Evolutionary conservation across 2,888 invertebrate genomes (phyloP), one percentile per base, ranked within the genome.

Genomic region (Platerodrilus igneus): DNA sequence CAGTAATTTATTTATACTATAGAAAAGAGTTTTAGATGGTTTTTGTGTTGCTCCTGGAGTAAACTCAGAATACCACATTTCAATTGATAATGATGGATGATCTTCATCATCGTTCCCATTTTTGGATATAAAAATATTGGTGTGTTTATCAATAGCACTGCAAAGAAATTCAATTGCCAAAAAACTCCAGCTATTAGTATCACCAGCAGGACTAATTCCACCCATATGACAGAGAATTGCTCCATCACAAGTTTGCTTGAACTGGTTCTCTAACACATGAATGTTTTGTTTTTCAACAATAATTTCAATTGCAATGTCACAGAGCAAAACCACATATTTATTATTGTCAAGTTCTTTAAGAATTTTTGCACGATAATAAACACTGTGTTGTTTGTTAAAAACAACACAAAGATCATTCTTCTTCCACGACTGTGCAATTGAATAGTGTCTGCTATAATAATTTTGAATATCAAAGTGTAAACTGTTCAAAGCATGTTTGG

Each of bases 121-220:
- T 35, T 47, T 48, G 10, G 50, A 46, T 21, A 58, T 44, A 27
- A 34, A 50, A 16, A 53, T 36, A 15, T 50, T 40, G n/a, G 11
- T 15, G 7, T 45, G n/a, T 13, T 36, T 46, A 6, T 37, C 23
- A 13, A 56, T 39, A 4, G 48, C 9, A 13, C 55, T 53, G 9
- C 41, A 44, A 1, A 86, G 70, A 47, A 70, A 76, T 46, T 81
- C 77, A 16, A 76, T 76, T 0, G 85, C 75, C 1, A 77, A 56
- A 0, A 70, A 68, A 0, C 78, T 75, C 83, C 83, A 84, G 14
- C 71, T 71, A 0, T 53, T 50, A 2, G 72, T 70, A 1, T 77
- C 80, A 0, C 83, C 81, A 0, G 84, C 82, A 0, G 89, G 82
- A 14, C 70, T 65, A 6, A 90, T 74, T 11, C 83, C 82, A 2